Conservation (phyloP, 2,797 vertebrate species). For the Tokudaia tokunoshimensis region DNA sequence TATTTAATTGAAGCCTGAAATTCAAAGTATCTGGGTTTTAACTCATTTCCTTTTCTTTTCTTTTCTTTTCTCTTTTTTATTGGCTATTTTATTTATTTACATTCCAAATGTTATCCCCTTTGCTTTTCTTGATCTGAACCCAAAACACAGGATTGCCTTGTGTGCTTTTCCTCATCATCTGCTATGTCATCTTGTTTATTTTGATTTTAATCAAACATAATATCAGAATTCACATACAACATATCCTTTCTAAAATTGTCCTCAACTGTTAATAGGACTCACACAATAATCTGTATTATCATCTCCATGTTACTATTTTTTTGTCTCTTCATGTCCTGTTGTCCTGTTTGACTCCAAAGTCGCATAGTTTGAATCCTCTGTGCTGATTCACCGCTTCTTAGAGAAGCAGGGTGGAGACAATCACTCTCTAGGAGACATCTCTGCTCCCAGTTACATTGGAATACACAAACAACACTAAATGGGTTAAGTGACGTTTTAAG, state of each 20-base stretch:
- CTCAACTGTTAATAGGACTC: neutral
- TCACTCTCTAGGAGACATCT: neutral
- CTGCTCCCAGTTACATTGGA: neutral
- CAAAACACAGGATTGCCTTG: neutral
- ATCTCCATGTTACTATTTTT: neutral
- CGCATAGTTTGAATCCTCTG: neutral
- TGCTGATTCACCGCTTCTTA: neutral
- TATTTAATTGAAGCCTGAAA: neutral
- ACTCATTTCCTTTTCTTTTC: no score
- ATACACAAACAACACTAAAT: neutral
- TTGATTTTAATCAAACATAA: neutral
- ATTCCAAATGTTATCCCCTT: no score
- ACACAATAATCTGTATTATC: no score
- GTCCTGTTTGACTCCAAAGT: neutral
- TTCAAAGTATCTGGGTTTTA: accelerated
- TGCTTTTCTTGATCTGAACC: neutral
- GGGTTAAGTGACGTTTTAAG: neutral
- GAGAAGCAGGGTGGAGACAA: neutral
- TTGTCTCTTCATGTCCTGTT: neutral
- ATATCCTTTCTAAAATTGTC: neutral
- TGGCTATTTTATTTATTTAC: no score
- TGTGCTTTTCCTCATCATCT: neutral
- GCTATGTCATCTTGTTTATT: neutral
- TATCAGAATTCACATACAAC: neutral
- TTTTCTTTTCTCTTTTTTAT: no score